A percentile compares a stretch with the other conserved stretches of the same genome.
These are phyloP conservation scores for Zenarchopterus dispar DNA, from an alignment of 2,797 vertebrate species.

Conservation along the genomic window DNA sequence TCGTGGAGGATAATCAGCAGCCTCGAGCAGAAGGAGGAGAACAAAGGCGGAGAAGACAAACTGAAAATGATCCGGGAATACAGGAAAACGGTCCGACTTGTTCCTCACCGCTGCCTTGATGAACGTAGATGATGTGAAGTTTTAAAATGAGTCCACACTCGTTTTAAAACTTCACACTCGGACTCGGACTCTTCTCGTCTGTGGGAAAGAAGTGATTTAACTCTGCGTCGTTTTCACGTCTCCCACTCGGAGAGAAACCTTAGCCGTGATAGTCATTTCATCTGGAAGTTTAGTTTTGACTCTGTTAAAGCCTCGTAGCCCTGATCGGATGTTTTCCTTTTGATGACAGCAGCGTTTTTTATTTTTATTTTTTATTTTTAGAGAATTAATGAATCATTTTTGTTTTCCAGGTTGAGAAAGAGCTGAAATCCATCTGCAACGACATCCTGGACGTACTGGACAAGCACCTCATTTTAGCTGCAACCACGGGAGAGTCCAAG, in stretches of 20 bases:
- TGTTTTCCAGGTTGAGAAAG: constrained; percentile 81
- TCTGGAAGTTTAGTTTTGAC: no score
- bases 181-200: no score
- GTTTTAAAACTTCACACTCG: no score
- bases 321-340: neutral
- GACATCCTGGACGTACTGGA: constrained; percentile 99
- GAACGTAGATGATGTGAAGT: no score
- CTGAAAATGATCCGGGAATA: constrained; percentile 98
- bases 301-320: no score
- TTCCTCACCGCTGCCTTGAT: no score
- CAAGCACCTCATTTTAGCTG: constrained; percentile 97
- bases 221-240: no score
- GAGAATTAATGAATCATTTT: neutral
- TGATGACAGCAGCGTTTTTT: neutral
- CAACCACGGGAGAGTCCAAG: constrained; percentile 94
- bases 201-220: no score
- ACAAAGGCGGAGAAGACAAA: constrained; percentile 93
- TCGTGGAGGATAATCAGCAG: constrained; percentile 99
- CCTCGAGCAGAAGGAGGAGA: constrained; percentile 98
- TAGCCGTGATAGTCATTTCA: no score
- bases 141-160: no score
- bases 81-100: constrained; percentile 89
- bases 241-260: no score
- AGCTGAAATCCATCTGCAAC: constrained; percentile 96
- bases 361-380: no score